Conservation (phyloP, 2,888 invertebrate species). For the Diarsia dahlii region DNA sequence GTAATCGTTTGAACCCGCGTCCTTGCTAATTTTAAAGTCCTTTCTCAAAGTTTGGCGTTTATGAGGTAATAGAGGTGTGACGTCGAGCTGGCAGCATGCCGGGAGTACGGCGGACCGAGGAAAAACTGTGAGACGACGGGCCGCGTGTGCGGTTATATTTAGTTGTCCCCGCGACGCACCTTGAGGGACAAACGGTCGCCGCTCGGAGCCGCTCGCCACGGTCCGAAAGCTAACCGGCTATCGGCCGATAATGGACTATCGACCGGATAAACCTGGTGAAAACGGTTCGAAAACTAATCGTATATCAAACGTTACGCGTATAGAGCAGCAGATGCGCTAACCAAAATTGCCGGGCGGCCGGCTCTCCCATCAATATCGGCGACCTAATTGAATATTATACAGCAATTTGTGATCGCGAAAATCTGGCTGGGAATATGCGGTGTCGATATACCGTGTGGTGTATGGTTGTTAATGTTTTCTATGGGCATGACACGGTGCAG, state of each 20-base stretch:
- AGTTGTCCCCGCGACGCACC: slow-evolving; percentile 80
- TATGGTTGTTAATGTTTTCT: slow-evolving; percentile 86
- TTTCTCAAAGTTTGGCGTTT: slow-evolving; percentile 88
- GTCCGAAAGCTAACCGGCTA: slow-evolving; percentile 51
- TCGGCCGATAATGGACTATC: slow-evolving; percentile 65
- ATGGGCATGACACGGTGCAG: slow-evolving; percentile 81
- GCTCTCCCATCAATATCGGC: slow-evolving; percentile 84
- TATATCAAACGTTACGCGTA: slow-evolving; percentile 83
- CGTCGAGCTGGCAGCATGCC: slow-evolving; percentile 89
- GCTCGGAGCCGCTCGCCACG: slow-evolving; percentile 64
- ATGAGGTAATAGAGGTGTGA: slow-evolving; percentile 88
- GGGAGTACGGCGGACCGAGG: slow-evolving; percentile 84
- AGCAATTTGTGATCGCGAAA: slow-evolving; percentile 90
- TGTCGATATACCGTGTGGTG: slow-evolving; percentile 84
- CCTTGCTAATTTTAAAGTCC: slow-evolving; percentile 90
- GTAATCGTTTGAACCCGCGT: slow-evolving; percentile 79
- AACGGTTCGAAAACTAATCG: slow-evolving; percentile 86
- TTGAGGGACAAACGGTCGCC: slow-evolving; percentile 79
- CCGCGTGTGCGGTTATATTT: slow-evolving; percentile 72
- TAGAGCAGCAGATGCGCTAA: slow-evolving; percentile 87
- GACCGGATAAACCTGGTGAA: slow-evolving; percentile 67
- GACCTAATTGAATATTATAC: slow-evolving; percentile 90
- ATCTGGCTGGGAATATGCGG: slow-evolving; percentile 89
- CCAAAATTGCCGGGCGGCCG: slow-evolving; percentile 86
- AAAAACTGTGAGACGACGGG: slow-evolving; percentile 81